Percentiles rank a stretch among this genome's conserved stretches.
These are phyloP conservation scores for Crepidodera aurea DNA, from an alignment of 2,888 invertebrate species.

Conservation along the genomic window DNA sequence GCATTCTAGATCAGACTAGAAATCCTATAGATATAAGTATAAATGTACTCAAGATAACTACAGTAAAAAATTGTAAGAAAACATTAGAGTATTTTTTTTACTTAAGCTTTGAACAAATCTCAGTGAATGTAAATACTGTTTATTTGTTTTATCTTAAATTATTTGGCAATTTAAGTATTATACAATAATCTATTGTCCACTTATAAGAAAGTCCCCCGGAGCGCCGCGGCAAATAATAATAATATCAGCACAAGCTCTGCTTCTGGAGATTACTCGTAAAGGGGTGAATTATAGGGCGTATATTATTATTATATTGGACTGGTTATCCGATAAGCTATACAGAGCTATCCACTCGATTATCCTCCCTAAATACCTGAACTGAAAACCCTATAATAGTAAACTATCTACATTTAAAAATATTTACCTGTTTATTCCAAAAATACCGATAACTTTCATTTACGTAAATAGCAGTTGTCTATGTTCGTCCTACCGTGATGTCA, in stretches of 20 bases:
- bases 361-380: neutral
- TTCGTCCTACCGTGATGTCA: too few species aligned
- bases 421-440: neutral
- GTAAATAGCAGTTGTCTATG: too few species aligned
- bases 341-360: too few species aligned
- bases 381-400: neutral
- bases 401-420: neutral
- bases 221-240: too few species aligned
- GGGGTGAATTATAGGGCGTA: too few species aligned
- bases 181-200: too few species aligned
- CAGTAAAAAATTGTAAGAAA: constrained; percentile 59
- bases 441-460: neutral
- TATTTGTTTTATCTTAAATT: constrained; percentile 4
- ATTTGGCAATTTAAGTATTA: constrained; percentile 17
- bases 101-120: constrained; percentile 36
- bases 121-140: constrained; percentile 29
- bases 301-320: too few species aligned
- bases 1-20: constrained; percentile 46
- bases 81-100: constrained; percentile 38
- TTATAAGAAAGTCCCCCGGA: too few species aligned
- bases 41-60: constrained; percentile 54
- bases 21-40: constrained; percentile 53
- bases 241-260: too few species aligned
- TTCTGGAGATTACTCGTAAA: too few species aligned
- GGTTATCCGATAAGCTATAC: too few species aligned